Evolutionary conservation across 2,113 vertebrate genomes (phyloP), one percentile per base, ranked within the genome.

Genomic region (Oreochromis tanganicae): DNA sequence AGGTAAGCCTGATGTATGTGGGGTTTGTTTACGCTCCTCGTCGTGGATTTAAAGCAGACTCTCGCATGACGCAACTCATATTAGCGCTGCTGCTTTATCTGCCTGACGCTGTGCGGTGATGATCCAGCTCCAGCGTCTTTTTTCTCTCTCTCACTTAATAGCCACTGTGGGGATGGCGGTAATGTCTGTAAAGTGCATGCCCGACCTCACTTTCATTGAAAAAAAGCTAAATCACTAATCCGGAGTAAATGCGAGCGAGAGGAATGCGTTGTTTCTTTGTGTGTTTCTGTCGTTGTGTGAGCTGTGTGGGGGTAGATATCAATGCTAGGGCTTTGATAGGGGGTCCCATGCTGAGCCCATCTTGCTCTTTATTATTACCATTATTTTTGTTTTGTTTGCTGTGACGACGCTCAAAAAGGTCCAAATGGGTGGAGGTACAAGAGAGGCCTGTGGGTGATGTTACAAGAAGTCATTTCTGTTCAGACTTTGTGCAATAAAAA

Each of bases 11-110:
- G 8, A 4, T n/a, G n/a, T 2, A 3, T n/a, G 19, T 2, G 11
- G 4, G 5, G 17, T 48, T 21, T 19, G 55, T 16, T 7, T 1
- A 16, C 4, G 12, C 54, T 17, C 16, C 21, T 41, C 41, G 11
- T 79, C 86, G 41, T 73, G 46, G 85, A 48, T 89, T 91, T 85
- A 19, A 87, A 80, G 87, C 89, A 87, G 73, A 66, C 81, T 87
- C 56, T 16, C 52, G 56, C 78, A 90, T 94, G 94, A 94, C 94
- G 93, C 89, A 95, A 87, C 50, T 88, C 84, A 71, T 87, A 88
- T 91, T 90, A 83, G 11, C 80, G 41, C 41, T 75, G 68, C 13
- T 10, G 90, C 86, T 91, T 79, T 68, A 10, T 88, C 84, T 43
- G 84, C 80, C 57, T 36, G 80, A 59, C 59, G 81, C 59, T 41